A percentile compares a stretch with the other conserved stretches of the same genome.
These are phyloP conservation scores for Erythrocercus mccallii DNA, from an alignment of 2,113 vertebrate species.

Conservation along the genomic window DNA sequence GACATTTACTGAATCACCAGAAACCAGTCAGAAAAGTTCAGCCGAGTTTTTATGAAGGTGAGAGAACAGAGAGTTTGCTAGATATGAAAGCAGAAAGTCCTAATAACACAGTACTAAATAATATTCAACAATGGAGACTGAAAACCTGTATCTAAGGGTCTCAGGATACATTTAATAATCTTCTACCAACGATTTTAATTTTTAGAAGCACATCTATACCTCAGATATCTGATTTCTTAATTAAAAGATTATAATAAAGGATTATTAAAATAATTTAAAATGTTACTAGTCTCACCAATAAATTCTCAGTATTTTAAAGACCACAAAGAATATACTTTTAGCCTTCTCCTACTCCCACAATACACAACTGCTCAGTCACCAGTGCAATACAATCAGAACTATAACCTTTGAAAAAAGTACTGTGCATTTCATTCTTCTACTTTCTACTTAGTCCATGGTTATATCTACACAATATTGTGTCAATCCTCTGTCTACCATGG, in stretches of 20 bases:
- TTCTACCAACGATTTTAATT: neutral
- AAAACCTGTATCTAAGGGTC: neutral
- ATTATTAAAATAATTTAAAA: neutral
- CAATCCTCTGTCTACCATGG: conserved; percentile 41
- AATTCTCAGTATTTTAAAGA: neutral
- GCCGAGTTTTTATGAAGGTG: neutral
- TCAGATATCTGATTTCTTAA: neutral
- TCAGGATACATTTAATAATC: neutral
- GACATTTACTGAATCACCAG: neutral
- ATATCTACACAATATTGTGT: conserved; percentile 34
- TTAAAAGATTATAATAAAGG: neutral
- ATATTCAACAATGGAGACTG: neutral
- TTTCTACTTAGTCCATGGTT: conserved; percentile 1
- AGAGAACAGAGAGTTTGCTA: neutral
- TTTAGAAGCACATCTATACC: neutral
- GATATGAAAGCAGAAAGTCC: neutral
- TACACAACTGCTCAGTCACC: neutral
- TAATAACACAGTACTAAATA: neutral
- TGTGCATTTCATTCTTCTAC: conserved; percentile 15
- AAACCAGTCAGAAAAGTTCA: neutral
- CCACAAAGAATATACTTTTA: neutral
- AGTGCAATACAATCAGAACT: neutral
- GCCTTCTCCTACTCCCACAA: neutral
- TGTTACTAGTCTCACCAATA: neutral
- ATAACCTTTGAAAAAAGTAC: neutral